phyloP scores from a whole-genome alignment of 2,113 vertebrate genomes.

The Daubentonia madagascariensis region DNA sequence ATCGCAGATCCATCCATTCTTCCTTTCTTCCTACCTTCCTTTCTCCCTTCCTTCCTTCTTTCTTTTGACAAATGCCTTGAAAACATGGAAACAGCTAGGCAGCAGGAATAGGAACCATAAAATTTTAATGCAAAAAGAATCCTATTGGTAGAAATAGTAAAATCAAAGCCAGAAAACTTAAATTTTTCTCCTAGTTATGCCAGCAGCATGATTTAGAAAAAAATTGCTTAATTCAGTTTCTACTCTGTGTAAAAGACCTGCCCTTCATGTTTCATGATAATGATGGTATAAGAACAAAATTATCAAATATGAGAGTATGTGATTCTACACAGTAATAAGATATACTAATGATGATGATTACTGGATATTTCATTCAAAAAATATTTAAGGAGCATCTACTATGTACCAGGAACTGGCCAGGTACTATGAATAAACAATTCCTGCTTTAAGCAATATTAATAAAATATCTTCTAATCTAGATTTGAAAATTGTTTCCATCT shows the following conservation, averaged over 20 bases:
- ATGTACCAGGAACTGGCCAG: neutral
- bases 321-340: neutral
- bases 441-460: neutral
- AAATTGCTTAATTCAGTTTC: neutral
- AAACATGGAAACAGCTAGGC: neutral
- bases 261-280: neutral
- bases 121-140: neutral
- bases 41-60: neutral
- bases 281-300: neutral
- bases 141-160: neutral
- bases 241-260: neutral
- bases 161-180: neutral
- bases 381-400: neutral
- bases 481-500: neutral
- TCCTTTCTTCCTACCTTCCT: neutral
- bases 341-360: neutral
- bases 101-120: neutral
- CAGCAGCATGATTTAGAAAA: neutral
- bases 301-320: neutral
- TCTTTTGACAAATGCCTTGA: neutral
- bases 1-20: neutral
- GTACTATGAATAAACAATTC: neutral
- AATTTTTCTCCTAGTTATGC: neutral
- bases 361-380: neutral
- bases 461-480: neutral